phyloP scores from a whole-genome alignment of 2,113 vertebrate species.

The Pelecanus crispus region DNA sequence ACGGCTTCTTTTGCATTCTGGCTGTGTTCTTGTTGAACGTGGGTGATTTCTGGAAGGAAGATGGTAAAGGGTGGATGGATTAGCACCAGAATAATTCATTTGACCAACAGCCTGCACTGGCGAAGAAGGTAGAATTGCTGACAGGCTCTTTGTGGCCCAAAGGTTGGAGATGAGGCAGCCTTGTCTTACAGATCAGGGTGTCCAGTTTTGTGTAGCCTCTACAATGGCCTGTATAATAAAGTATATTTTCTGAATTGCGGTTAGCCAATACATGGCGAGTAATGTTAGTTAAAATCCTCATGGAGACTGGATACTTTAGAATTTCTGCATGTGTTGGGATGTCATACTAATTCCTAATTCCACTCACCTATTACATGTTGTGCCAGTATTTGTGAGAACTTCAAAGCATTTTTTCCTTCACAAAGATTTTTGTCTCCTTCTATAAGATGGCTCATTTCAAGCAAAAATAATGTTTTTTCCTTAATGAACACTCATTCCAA shows the following conservation, averaged over 20 bases:
- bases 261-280: background rate
- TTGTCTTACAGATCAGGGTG: background rate
- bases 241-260: background rate
- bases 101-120: background rate
- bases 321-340: background rate
- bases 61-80: background rate
- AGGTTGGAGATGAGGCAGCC: background rate
- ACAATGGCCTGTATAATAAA: background rate
- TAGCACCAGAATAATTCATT: background rate
- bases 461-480: background rate
- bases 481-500: background rate
- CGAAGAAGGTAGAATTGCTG: background rate
- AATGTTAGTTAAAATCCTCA: background rate
- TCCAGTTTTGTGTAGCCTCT: background rate
- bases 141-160: background rate
- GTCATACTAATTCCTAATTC: background rate
- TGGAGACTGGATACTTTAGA: background rate
- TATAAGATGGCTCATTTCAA: background rate
- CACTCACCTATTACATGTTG: background rate
- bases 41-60: background rate
- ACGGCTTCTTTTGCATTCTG: background rate
- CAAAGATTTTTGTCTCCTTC: background rate
- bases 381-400: background rate
- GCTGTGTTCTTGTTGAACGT: accelerated
- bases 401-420: background rate